Evolutionary conservation across 2,113 vertebrate genomes (phyloP).

Genomic region (Cyprinodon variegatus): DNA sequence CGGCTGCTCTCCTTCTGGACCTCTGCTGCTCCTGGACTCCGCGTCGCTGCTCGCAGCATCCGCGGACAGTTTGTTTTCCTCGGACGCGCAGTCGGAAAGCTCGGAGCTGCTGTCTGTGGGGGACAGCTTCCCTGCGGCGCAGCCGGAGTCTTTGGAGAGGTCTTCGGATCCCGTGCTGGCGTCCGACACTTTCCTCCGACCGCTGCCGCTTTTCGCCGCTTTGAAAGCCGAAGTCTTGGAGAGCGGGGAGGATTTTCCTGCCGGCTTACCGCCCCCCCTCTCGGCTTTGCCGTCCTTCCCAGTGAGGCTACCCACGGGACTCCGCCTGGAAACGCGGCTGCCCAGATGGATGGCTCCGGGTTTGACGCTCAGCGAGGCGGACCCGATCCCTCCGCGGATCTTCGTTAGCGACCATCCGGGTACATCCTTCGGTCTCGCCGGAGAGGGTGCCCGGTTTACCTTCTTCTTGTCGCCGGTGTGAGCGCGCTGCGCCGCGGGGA

Average conservation of each 20-base stretch:
- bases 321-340: conserved; percentile 78
- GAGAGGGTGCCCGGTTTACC: conserved; percentile 89
- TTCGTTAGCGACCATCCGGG: conserved; percentile 89
- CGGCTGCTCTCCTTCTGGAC: conserved; percentile 64
- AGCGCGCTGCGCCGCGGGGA: conserved; percentile 27
- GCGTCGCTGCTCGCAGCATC: conserved; percentile 85
- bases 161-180: conserved; percentile 79
- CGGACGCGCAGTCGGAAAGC: conserved; percentile 92
- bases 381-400: conserved; percentile 83
- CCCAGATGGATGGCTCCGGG: conserved; percentile 80
- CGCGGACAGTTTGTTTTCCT: conserved; percentile 86
- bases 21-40: conserved; percentile 81
- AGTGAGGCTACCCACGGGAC: conserved; percentile 71
- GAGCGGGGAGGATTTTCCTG: conserved; percentile 49
- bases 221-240: conserved; percentile 59
- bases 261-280: conserved; percentile 59
- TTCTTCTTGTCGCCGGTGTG: conserved; percentile 82
- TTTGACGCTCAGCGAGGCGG: conserved; percentile 80
- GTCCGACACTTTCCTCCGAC: conserved; percentile 78
- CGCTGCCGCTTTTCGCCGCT: conserved; percentile 56
- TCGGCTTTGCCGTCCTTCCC: conserved; percentile 71
- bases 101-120: conserved; percentile 93
- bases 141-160: conserved; percentile 79
- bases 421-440: conserved; percentile 89
- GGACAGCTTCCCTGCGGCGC: conserved; percentile 80